Evolutionary conservation across 92 coral and sea anemone species (phyloP), one percentile per base, ranked within the genome.

Genomic region (Epizoanthus illoricatus): DNA sequence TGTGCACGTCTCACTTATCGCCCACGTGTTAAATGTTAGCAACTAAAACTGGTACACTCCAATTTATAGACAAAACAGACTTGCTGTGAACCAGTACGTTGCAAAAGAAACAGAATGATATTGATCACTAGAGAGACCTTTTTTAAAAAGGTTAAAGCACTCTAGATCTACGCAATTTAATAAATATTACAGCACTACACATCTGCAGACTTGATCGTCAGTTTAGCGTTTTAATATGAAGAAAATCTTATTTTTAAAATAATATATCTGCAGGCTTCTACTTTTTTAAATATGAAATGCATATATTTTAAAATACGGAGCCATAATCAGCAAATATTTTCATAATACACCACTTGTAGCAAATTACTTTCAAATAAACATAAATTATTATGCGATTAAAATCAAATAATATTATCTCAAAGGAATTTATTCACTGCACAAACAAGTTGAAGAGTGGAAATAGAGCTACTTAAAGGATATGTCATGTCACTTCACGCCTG

Each of bases 371-470:
- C 33, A 76, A 64, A 63, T 43, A 62, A 21, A 64, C 62, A 52
- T 43, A 7, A 12, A 63, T 12, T 78, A 63, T 58, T 75, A 74
- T 21, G 54, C 41, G 21, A 28, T 76, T 78, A 63, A 78, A 42
- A 78, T 76, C 81, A 78, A 63, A 64, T 68, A 13, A 68, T 39
- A 68, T 39, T 52, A 11, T 11, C 56, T 68, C 73, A 68, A 68
- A 68, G n/a, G 82, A 78, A 64, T 63, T 61, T 43, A 61, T 64
- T 33, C 71, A 78, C 17, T 23, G 12, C 69, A 64, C 47, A 16
- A 43, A 57, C 40, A 20, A 15, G 57, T 62, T 63, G 65, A 63
- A 70, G 82, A 59, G 47, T 67, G 71, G 47, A 63, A 36, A 16
- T 57, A 13, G 20, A 43, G 43, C 12, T 43, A 52, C 62, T 40